Percentiles rank a stretch among this genome's conserved stretches.
Conservation (phyloP, 2,888 invertebrate species). For the Cactoblastis cactorum region DNA sequence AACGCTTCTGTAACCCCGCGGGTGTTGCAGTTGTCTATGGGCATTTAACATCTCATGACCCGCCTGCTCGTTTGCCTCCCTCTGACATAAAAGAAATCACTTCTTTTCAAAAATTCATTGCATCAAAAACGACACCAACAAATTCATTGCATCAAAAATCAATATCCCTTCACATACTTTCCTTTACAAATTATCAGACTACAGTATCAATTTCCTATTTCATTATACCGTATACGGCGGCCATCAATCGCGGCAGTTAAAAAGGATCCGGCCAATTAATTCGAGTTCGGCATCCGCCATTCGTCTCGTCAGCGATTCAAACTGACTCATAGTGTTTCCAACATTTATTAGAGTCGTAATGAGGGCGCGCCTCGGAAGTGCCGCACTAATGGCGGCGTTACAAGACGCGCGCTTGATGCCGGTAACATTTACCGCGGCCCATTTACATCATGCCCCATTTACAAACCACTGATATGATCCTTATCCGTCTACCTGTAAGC, state of each 20-base stretch:
- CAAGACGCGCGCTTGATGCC: conserved; percentile 14
- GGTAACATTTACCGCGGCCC: not conserved
- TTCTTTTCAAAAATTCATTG: too few species aligned
- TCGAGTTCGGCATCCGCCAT: conserved; percentile 5
- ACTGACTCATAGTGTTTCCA: conserved; percentile 10
- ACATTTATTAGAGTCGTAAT: conserved; percentile 21
- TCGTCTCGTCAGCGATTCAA: conserved; percentile 7
- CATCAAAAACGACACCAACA: too few species aligned
- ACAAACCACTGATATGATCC: conserved; percentile 6
- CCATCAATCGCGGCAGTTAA: conserved; percentile 1
- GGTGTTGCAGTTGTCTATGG: too few species aligned
- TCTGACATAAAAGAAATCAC: too few species aligned
- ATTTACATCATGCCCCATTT: conserved; percentile 9
- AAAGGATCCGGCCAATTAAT: conserved; percentile 13
- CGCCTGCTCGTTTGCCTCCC: too few species aligned
- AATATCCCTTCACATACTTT: not conserved
- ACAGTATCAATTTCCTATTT: not conserved
- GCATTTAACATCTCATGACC: too few species aligned
- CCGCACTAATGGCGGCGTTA: conserved; percentile 20
- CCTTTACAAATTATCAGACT: not conserved
- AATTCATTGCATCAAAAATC: not conserved
- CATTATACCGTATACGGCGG: not conserved
- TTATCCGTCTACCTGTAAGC: not conserved
- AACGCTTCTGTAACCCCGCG: too few species aligned
- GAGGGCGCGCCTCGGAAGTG: conserved; percentile 16